These are phyloP conservation scores for Hyles vespertilio DNA, from an alignment of 1,140 invertebrate genomes.

Conservation along the genomic window DNA sequence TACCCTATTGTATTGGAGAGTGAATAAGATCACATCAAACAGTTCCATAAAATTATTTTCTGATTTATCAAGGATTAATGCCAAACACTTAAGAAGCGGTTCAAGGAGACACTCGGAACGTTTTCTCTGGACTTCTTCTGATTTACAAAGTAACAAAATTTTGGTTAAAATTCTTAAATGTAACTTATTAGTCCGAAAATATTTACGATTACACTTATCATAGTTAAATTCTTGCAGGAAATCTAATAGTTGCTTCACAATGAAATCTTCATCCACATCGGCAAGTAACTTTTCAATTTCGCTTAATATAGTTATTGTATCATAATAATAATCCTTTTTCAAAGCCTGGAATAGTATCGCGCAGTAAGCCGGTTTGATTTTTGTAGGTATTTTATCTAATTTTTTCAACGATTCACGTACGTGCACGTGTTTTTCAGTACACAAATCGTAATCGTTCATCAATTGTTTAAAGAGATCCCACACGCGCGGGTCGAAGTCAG, in stretches of 20 bases:
- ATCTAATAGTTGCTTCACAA: conserved; percentile 13
- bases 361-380: conserved; percentile 39
- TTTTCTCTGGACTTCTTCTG: conserved; percentile 26
- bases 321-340: conserved; percentile 16
- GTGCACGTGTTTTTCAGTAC: background rate
- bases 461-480: conserved; percentile 36
- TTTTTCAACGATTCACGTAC: conserved; percentile 13
- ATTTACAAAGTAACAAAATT: conserved; percentile 34
- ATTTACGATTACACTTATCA: background rate
- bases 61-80: background rate
- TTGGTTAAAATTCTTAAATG: conserved; percentile 38
- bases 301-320: conserved; percentile 8
- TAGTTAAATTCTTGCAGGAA: conserved; percentile 8
- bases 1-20: conserved; percentile 38
- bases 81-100: conserved; percentile 25
- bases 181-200: conserved; percentile 6
- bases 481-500: conserved; percentile 18
- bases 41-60: conserved; percentile 3
- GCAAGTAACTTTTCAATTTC: conserved; percentile 30
- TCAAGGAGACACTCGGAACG: conserved; percentile 31
- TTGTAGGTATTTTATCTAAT: conserved; percentile 21
- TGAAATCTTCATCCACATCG: conserved; percentile 28
- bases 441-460: conserved; percentile 18
- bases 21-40: conserved; percentile 21
- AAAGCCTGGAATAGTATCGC: conserved; percentile 24